Evolutionary conservation across 2,888 invertebrate species (phyloP), one percentile per base, ranked within the genome.

Genomic region (Cephus sareptanus): DNA sequence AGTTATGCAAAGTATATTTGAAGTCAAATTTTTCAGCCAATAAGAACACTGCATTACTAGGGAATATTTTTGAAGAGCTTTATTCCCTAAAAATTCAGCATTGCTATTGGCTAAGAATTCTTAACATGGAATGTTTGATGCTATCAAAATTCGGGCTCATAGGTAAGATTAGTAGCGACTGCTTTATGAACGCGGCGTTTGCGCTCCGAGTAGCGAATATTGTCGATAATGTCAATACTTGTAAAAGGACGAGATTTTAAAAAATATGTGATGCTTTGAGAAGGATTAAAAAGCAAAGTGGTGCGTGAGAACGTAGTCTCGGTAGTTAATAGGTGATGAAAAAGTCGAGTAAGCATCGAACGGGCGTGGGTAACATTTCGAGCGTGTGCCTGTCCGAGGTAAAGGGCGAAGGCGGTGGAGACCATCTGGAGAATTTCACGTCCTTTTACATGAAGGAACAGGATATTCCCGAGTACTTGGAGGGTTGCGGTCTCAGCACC

Each of bases 381-480:
- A 84, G 87, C 69, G 87, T 88, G 85, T 88, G 89, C 83, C 83
- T 88, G 83, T 85, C 88, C 81, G 89, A 87, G 82, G 85, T 83
- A 79, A 88, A 85, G 81, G 79, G 83, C 83, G 87, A 87, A 81
- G 71, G 71, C 9, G 86, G 87, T 78, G 82, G 79, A 74, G 87
- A 85, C 73, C 81, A 83, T 78, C 85, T 84, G 68, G 89, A 88
- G 68, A 84, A 83, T 80, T 81, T 87, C 70, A 80, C 85, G 75
- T 82, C 80, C 77, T 86, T 87, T 85, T 89, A 88, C 85, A 90
- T 90, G 90, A 91, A 91, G 89, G 91, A 91, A 82, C 91, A 91
- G 79, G 91, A 91, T 80, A 91, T 91, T 76, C 91, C 91, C 23
- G 91, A 91, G 79, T 91, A 90, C 79, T 81, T 91, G 80, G 91